Conservation (phyloP, 2,888 invertebrate genomes). For the Hirtodrosophila cameraria region DNA sequence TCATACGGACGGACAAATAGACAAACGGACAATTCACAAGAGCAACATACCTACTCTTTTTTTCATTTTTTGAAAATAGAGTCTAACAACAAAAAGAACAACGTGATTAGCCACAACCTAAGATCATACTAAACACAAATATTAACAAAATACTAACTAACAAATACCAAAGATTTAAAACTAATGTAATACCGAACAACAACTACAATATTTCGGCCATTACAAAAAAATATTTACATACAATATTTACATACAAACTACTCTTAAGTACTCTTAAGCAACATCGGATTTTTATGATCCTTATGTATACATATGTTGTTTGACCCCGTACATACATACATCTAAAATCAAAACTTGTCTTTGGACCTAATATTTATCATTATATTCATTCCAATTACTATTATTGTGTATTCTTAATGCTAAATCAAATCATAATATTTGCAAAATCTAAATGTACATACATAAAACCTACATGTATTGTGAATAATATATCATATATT, state of each 20-base stretch:
- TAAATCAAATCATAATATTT: slow-evolving; percentile 16
- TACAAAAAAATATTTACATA: slow-evolving; percentile 12
- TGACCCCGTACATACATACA: slow-evolving; percentile 18
- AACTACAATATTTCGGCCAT: slow-evolving; percentile 13
- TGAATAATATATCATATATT: slow-evolving; percentile 14
- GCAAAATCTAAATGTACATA: slow-evolving; percentile 38
- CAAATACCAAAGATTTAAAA: slow-evolving; percentile 33
- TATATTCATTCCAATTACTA: slow-evolving; percentile 17
- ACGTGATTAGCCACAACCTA: slow-evolving; percentile 20
- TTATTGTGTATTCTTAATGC: slow-evolving; percentile 22
- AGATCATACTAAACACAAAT: background rate
- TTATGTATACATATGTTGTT: slow-evolving; percentile 28
- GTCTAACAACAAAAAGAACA: slow-evolving; percentile 13
- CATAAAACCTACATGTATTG: slow-evolving; percentile 14
- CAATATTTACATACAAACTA: background rate
- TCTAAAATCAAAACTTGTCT: slow-evolving; percentile 19
- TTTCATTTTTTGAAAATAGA: too few species aligned
- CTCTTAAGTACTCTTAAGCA: slow-evolving; percentile 21
- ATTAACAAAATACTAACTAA: slow-evolving; percentile 17
- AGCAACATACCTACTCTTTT: too few species aligned
- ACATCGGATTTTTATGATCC: slow-evolving; percentile 2
- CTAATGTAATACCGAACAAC: slow-evolving; percentile 10
- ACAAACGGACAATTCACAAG: too few species aligned
- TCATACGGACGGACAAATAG: too few species aligned
- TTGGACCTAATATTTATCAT: slow-evolving; percentile 13